These are phyloP conservation scores for Meliscaeva auricollis DNA, from an alignment of 2,888 invertebrate genomes.

Conservation along the genomic window DNA sequence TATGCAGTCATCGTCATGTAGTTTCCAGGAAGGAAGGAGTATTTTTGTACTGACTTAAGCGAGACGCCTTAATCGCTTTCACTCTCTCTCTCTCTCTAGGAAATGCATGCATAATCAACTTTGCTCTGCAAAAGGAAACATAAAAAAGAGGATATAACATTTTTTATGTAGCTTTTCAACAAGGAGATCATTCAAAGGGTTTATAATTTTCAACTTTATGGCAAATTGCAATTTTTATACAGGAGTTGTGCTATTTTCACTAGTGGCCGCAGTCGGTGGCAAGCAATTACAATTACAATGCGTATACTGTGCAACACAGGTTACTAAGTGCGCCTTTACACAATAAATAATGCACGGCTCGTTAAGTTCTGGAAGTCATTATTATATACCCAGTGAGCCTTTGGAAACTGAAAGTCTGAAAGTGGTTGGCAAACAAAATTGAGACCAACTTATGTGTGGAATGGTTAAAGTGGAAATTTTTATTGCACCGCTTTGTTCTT, in stretches of 20 bases:
- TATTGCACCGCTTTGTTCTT: background rate
- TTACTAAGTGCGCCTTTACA: background rate
- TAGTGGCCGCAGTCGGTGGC: background rate
- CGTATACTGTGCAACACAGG: background rate
- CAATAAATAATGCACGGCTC: constrained; percentile 20
- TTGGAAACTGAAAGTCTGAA: constrained; percentile 1
- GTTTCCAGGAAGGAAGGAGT: background rate
- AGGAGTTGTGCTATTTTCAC: constrained; percentile 9
- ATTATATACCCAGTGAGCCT: background rate
- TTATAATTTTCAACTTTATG: constrained; percentile 5
- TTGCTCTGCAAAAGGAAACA: constrained; percentile 12
- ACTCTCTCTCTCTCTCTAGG: background rate
- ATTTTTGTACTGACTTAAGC: background rate
- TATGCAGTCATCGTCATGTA: background rate
- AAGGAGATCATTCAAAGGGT: constrained; percentile 2
- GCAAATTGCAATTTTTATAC: constrained; percentile 7
- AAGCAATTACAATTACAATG: constrained; percentile 8
- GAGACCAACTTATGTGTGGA: background rate
- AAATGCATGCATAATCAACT: constrained; percentile 32
- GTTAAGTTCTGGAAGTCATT: constrained; percentile 1
- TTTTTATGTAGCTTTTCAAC: constrained; percentile 7
- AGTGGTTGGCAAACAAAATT: background rate
- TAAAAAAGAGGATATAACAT: background rate
- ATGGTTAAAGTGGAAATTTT: too few relatives aligned
- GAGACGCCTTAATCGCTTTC: constrained; percentile 1